These are phyloP conservation scores for Pelusios castaneus DNA, from an alignment of 2,113 vertebrate genomes.

Conservation along the genomic window DNA sequence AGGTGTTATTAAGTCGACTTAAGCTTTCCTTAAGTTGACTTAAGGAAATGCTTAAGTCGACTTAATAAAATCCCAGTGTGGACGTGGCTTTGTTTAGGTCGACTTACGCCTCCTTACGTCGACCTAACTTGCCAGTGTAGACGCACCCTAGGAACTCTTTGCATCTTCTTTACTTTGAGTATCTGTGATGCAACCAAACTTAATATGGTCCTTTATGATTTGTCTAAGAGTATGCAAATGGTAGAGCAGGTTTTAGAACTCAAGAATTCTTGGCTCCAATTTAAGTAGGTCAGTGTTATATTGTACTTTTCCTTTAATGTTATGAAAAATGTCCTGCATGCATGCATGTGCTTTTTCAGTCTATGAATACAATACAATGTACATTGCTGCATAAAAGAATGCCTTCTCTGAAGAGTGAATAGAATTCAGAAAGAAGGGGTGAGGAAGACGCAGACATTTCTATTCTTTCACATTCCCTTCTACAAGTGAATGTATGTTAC, in stretches of 20 bases:
- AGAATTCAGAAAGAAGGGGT: neutral
- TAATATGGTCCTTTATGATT: neutral
- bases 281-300: constrained; percentile 41
- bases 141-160: neutral
- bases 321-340: constrained; percentile 44
- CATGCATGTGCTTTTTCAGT: neutral
- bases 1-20: too few relatives aligned
- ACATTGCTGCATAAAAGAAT: neutral
- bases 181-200: constrained; percentile 41
- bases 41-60: too few relatives aligned
- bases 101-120: too few relatives aligned
- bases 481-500: constrained; percentile 17
- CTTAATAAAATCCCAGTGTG: too few relatives aligned
- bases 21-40: too few relatives aligned
- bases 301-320: constrained; percentile 49
- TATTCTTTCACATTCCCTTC: constrained; percentile 1
- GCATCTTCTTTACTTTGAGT: constrained; percentile 9
- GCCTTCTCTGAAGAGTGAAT: neutral
- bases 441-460: neutral
- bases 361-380: neutral
- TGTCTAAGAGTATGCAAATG: neutral
- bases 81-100: too few relatives aligned
- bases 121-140: too few relatives aligned
- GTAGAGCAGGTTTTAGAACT: constrained; percentile 11
- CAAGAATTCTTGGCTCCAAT: constrained; percentile 50